Percentiles rank a stretch among this genome's conserved stretches.
Conservation (phyloP, 2,797 vertebrate genomes). For the Hippopotamyrus pictus region DNA sequence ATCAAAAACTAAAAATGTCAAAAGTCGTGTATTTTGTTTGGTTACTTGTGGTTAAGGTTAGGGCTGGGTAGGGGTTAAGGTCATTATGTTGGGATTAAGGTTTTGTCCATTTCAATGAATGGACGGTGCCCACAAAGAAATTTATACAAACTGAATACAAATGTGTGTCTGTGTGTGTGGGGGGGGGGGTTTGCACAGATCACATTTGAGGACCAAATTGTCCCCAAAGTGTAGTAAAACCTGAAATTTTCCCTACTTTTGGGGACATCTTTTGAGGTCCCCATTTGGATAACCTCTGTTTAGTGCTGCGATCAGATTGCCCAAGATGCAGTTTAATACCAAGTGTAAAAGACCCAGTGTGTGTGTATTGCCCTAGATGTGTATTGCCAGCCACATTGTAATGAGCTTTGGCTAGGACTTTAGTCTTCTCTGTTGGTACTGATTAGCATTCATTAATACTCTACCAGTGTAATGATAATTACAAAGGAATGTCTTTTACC, state of each 20-base stretch:
- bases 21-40: neutral
- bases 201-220: too few species aligned
- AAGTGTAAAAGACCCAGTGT: neutral
- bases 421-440: neutral
- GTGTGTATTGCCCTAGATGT: slow-evolving; percentile 28
- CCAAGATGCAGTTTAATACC: neutral
- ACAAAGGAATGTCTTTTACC: neutral
- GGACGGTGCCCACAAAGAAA: neutral
- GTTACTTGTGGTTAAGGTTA: neutral
- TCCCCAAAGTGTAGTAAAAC: too few species aligned
- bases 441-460: neutral
- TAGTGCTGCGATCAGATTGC: neutral
- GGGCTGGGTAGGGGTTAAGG: neutral
- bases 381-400: neutral
- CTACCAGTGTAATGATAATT: neutral
- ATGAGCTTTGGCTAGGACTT: neutral
- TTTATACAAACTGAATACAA: neutral
- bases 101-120: neutral
- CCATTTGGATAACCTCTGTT: neutral
- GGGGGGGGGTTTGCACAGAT: too few species aligned
- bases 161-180: neutral
- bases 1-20: neutral
- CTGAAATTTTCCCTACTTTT: too few species aligned
- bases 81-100: neutral
- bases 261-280: too few species aligned